Percentiles rank a stretch among this genome's conserved stretches.
Evolutionary conservation across 2,113 vertebrate genomes (phyloP).

Genomic region (Sisor rabdophorus): DNA sequence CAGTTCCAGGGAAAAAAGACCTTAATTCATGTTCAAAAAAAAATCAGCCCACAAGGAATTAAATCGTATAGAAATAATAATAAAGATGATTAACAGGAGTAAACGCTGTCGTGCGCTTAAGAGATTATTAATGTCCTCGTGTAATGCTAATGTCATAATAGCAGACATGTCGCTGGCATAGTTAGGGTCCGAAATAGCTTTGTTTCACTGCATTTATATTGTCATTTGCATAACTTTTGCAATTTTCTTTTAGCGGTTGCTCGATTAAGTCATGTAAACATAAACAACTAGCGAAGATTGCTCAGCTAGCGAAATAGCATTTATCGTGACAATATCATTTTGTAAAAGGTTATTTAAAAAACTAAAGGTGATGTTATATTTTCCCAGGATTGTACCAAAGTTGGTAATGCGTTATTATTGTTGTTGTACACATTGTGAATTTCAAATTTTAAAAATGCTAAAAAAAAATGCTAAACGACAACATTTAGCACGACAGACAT

Average conservation of each 20-base stretch:
- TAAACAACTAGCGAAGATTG: background rate
- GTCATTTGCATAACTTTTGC: background rate
- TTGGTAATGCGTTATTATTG: too few species aligned
- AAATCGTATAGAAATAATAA: too few species aligned
- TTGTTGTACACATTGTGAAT: background rate
- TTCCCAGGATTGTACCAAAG: background rate
- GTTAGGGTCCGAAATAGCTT: background rate
- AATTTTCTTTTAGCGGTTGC: background rate
- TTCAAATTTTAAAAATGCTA: too few species aligned
- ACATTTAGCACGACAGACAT: background rate
- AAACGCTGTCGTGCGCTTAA: background rate
- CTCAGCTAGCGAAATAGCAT: background rate
- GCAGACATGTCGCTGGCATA: too few species aligned
- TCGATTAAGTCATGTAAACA: constrained; percentile 2
- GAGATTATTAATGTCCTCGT: background rate
- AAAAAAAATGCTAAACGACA: background rate
- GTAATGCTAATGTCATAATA: too few species aligned
- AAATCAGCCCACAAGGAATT: too few species aligned
- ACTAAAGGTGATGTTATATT: too few species aligned
- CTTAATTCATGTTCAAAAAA: too few species aligned
- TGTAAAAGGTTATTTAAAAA: too few species aligned
- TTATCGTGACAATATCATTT: too few species aligned
- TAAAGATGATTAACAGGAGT: background rate
- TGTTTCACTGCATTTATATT: background rate
- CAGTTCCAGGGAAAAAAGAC: too few species aligned